Evolutionary conservation across 2,888 invertebrate species (phyloP), one percentile per base, ranked within the genome.

Genomic region (Caradrina clavipalpis): DNA sequence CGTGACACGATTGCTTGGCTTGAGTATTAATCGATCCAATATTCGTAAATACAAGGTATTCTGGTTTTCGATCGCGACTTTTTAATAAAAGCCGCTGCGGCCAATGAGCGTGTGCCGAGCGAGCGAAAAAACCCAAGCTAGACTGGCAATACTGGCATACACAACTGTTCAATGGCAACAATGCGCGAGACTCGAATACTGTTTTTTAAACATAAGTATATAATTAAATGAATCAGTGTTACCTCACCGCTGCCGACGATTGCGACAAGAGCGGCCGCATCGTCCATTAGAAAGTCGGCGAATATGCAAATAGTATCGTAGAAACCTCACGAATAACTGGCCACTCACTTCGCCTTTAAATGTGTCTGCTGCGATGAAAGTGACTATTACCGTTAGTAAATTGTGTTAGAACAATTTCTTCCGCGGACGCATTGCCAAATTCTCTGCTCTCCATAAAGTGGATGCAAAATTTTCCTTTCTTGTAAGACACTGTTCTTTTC

Each of bases 241-340:
- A 96, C 95, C 95, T 95, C 94, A 95, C 93, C 91, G 88, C 87
- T 86, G 89, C 88, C 89, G 91, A 91, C 92, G 91, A 95, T 95
- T 95, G 95, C 95, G 95, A 95, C 95, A 94, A 95, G 94, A 94
- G 88, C 91, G 91, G 89, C 93, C 95, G 93, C 93, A 94, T 95
- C 94, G 95, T 93, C 95, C 95, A 95, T 96, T 96, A 96, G 96
- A 96, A 96, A 95, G 95, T 96, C 94, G 92, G 94, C 93, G 94
- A 95, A 95, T 95, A 96, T 96, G 96, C 96, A 96, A 96, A 96
- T 96, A 95, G 93, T 95, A 95, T 95, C 93, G 95, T 96, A 95
- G 95, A 95, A 95, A 95, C 95, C 95, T 93, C 95, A 95, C 95
- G 94, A 96, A 95, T 95, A 95, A 94, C 95, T 95, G 94, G 93